Percentiles rank a stretch among this genome's conserved stretches.
Evolutionary conservation across 2,797 vertebrate genomes (phyloP).

Genomic region (Enteromius anoplus): DNA sequence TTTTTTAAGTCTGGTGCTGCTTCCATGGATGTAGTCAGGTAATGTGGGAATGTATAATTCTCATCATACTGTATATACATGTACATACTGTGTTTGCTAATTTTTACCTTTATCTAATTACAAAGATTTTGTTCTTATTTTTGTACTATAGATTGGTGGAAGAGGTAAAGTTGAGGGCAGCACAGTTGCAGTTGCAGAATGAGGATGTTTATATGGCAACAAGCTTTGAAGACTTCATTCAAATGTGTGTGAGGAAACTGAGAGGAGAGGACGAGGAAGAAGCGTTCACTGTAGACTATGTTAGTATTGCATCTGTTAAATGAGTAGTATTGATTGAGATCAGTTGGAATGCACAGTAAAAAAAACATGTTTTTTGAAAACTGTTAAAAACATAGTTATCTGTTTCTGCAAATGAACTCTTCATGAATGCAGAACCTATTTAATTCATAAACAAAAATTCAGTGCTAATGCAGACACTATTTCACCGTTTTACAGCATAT

Average conservation of each 20-base stretch:
- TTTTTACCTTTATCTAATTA: neutral
- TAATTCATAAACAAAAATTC: neutral
- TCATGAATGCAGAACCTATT: neutral
- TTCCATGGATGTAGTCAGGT: slow-evolving; percentile 92
- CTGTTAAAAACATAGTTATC: too few species aligned
- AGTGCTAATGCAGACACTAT: neutral
- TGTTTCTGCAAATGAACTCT: too few species aligned
- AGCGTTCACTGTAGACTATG: slow-evolving; percentile 80
- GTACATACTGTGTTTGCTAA: neutral
- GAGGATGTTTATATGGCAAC: slow-evolving; percentile 91
- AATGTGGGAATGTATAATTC: neutral
- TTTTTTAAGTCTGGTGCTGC: slow-evolving; percentile 90
- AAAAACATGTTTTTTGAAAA: too few species aligned
- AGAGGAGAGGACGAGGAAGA: slow-evolving; percentile 79
- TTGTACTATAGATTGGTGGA: slow-evolving; percentile 80
- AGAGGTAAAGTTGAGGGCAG: slow-evolving; percentile 83
- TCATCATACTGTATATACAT: neutral
- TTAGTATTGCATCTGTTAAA: slow-evolving; percentile 61
- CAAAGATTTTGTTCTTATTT: neutral
- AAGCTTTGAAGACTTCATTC: slow-evolving; percentile 86
- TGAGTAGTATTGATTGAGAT: too few species aligned
- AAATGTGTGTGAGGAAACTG: slow-evolving; percentile 85
- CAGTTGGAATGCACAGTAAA: too few species aligned
- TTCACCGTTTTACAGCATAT: neutral
- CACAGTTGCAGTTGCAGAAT: slow-evolving; percentile 81